phyloP scores from a whole-genome alignment of 2,797 vertebrate genomes.

The Ispidina lecontei region DNA sequence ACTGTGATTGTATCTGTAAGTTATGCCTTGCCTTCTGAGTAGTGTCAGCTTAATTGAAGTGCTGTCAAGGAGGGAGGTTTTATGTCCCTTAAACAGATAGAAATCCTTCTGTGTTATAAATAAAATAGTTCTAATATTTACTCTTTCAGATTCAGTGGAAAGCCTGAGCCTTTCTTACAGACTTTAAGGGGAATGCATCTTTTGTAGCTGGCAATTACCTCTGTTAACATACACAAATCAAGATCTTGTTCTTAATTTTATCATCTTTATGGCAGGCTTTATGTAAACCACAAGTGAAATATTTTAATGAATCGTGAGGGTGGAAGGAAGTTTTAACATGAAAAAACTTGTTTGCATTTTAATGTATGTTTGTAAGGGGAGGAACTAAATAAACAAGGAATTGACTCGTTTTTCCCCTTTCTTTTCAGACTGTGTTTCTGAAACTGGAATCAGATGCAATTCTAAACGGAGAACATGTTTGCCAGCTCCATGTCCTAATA shows the following conservation, averaged over 20 bases:
- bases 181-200: background rate
- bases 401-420: background rate
- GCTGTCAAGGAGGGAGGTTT: conserved; percentile 42
- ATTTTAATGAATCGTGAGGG: background rate
- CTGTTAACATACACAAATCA: background rate
- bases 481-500: conserved; percentile 87
- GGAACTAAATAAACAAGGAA: background rate
- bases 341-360: background rate
- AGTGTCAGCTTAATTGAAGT: conserved; percentile 46
- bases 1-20: background rate
- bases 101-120: conserved; percentile 10
- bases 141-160: background rate
- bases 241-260: background rate
- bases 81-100: conserved; percentile 12
- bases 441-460: conserved; percentile 25
- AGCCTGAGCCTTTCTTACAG: background rate
- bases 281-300: background rate
- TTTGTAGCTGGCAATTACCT: background rate
- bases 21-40: background rate
- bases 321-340: background rate
- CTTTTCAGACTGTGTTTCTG: conserved; percentile 72
- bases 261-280: background rate
- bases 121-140: background rate
- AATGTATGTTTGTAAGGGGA: background rate
- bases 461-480: conserved; percentile 81